A percentile compares a stretch with the other conserved stretches of the same genome.
Conservation (phyloP, 1,140 invertebrate species). For the Hyles vespertilio region DNA sequence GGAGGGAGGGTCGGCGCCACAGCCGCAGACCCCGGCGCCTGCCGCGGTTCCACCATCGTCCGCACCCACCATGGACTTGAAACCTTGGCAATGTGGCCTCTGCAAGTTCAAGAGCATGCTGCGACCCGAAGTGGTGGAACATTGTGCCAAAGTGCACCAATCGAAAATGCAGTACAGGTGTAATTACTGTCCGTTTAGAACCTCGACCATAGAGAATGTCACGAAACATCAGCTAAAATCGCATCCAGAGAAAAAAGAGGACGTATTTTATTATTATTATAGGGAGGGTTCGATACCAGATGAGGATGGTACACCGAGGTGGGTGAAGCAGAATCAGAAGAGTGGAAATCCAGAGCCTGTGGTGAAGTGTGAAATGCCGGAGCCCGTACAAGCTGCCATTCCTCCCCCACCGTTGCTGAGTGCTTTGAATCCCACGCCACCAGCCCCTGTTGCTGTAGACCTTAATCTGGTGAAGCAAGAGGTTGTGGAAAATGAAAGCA, state of each 20-base stretch:
- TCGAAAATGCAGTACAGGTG: slow-evolving; percentile 83
- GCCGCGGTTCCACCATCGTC: slow-evolving; percentile 15
- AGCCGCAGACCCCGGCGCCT: neutral
- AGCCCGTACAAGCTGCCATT: neutral
- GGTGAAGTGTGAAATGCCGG: slow-evolving; percentile 40
- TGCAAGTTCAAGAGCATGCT: slow-evolving; percentile 79
- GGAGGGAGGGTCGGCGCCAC: slow-evolving; percentile 66
- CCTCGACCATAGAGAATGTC: slow-evolving; percentile 75
- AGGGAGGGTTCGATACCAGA: slow-evolving; percentile 47
- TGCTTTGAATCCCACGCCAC: too few species aligned
- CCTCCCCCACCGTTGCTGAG: too few species aligned
- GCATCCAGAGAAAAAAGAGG: slow-evolving; percentile 38
- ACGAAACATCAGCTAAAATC: slow-evolving; percentile 73
- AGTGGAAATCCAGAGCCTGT: slow-evolving; percentile 14
- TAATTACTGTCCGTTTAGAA: slow-evolving; percentile 77
- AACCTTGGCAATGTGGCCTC: slow-evolving; percentile 83
- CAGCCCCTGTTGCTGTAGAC: slow-evolving; percentile 16
- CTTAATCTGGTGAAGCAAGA: slow-evolving; percentile 57
- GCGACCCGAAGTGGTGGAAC: slow-evolving; percentile 77
- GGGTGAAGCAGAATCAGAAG: slow-evolving; percentile 49
- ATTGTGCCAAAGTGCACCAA: slow-evolving; percentile 77
- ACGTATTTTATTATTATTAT: slow-evolving; percentile 62
- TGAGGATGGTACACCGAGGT: slow-evolving; percentile 40
- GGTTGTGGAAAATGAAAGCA: slow-evolving; percentile 13
- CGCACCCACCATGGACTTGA: slow-evolving; percentile 67